Base-by-base conservation (phyloP, 1,140 invertebrate species). In the Drosophila mojavensis region DNA sequence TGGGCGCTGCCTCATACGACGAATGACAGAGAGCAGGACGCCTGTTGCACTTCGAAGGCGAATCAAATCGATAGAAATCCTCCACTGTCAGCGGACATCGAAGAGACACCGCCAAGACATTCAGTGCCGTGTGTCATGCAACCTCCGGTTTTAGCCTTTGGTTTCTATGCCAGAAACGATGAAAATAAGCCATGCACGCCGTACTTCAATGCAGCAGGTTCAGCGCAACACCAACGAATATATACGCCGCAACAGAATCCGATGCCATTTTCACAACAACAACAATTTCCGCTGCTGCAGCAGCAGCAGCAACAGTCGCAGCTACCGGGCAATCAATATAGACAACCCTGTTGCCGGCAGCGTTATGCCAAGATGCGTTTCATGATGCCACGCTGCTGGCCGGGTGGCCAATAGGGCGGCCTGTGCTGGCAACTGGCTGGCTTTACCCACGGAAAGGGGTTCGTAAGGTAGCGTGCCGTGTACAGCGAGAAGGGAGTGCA, bases 351-450 rank as follows among this genome's bases (percentile, higher is more conserved):
- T 24, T 79, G 45, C 54, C 60, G 69, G 26, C 79, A 56, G 48
- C 68, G 82, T 0, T 86, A 48, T 64, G 75, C 83, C 20, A 76
- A 88, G 45, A 86, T 86, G 82, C 72, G 65, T 1, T 88, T 70
- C 50, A 88, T 83, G 79, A 77, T 88, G 83, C 82, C 82, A 47
- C 79, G 76, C 24, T 70, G 50, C 62, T 86, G 82, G 83, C 71
- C 28, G 28, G 20, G 54, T 17, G 20, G 45, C 20, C 36, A 54
- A 17, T 65, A 58, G 45, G 17, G 24, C 41, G 11, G 2, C 28
- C 28, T 28, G 28, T 0, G 28, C 28, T 30, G 2, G 5, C 33
- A 33, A 9, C 7, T 10, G 6, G 5, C 28, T 10, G 33, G 33
- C 33, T 33, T 9, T 10, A 33, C 33, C 33, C 33, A 33, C 43